A percentile compares a stretch with the other conserved stretches of the same genome.
phyloP scores from a whole-genome alignment of 2,888 invertebrate genomes.

The Polydrusus cervinus region DNA sequence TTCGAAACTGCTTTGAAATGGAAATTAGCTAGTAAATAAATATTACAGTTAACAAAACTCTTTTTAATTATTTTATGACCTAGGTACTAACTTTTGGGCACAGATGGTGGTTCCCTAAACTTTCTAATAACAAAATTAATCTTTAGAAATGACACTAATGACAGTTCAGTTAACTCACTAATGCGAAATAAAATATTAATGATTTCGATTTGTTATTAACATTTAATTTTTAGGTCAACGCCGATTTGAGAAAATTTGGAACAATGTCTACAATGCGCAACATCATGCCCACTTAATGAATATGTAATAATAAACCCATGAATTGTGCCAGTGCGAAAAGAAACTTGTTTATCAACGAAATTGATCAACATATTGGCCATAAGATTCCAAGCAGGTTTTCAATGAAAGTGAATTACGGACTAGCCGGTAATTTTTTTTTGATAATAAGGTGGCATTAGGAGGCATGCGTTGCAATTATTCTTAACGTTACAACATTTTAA shows the following conservation, averaged over 20 bases:
- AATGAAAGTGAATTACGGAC: constrained; percentile 13
- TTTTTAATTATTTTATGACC: constrained; percentile 14
- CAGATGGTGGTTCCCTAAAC: constrained; percentile 16
- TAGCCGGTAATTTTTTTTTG: not conserved
- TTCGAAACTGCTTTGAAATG: constrained; percentile 18
- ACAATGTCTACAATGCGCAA: not conserved
- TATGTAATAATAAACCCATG: not conserved
- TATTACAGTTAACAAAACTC: constrained; percentile 7
- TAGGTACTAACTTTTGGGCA: not conserved
- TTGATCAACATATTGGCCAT: not conserved
- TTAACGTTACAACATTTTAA: constrained; percentile 27
- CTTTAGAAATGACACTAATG: no score
- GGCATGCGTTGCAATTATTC: constrained; percentile 3
- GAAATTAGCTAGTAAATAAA: constrained; percentile 28
- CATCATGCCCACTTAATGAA: constrained; percentile 2
- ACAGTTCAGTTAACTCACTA: not conserved
- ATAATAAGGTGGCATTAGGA: constrained; percentile 1
- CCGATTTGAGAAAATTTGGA: not conserved
- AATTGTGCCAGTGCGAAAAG: not conserved
- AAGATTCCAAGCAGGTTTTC: not conserved
- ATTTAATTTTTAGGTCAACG: constrained; percentile 5
- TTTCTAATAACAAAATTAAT: not conserved
- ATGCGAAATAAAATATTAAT: not conserved
- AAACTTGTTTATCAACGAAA: constrained; percentile 1
- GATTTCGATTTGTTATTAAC: not conserved